Evolutionary conservation across 2,888 invertebrate species (phyloP).

Genomic region (Aleiodes alternator): DNA sequence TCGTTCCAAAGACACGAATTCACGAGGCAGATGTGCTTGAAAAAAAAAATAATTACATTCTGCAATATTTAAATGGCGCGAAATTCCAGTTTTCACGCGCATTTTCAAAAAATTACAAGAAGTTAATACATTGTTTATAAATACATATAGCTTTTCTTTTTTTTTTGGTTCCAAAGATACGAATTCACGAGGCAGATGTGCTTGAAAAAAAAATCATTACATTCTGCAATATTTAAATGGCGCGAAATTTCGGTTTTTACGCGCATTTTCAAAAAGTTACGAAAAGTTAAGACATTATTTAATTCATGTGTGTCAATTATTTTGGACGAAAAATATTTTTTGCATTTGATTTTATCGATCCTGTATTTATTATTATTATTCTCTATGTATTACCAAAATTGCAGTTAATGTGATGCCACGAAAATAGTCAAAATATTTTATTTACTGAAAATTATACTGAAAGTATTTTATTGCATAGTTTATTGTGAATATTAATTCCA

Average conservation of each 20-base stretch:
- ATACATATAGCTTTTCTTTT: neutral
- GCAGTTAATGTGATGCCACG: too few species aligned
- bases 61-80: neutral
- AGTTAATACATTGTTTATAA: neutral
- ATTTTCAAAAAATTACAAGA: neutral
- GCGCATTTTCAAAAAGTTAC: neutral
- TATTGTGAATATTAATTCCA: neutral
- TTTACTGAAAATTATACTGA: neutral
- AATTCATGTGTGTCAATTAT: too few species aligned
- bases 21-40: neutral
- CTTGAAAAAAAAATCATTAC: slow-evolving; percentile 2
- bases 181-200: neutral
- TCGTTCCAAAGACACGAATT: neutral
- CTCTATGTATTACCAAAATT: too few species aligned
- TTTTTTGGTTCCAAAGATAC: neutral
- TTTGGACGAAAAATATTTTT: neutral
- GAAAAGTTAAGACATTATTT: too few species aligned
- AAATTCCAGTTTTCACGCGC: neutral
- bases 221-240: neutral
- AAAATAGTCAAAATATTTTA: neutral
- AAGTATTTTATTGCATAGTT: neutral
- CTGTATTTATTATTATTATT: too few species aligned
- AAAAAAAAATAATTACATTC: neutral
- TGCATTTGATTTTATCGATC: neutral
- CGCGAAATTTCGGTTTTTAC: neutral